Evolutionary conservation across 1,140 invertebrate species (phyloP), one percentile per base, ranked within the genome.

Genomic region (Cataglyphis hispanica): DNA sequence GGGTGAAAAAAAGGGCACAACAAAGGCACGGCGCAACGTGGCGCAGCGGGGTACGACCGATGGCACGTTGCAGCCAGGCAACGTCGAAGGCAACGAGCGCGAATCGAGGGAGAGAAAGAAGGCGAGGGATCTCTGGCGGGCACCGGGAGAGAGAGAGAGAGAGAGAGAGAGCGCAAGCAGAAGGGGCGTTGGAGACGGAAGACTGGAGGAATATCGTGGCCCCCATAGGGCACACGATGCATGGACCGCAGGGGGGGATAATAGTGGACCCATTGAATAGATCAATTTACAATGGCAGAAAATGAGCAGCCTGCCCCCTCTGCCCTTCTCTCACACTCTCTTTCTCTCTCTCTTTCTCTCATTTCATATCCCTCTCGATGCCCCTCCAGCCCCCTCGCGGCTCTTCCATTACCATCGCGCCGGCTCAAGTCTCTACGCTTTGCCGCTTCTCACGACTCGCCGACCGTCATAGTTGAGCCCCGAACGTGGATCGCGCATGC

Each of bases 221-320:
- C 92, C 63, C 92, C 86, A 89, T 90, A 85, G 84, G 85, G 81
- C 84, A 88, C 86, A 87, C 83, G 88, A 86, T 86, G 63, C 84
- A 81, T 66, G 90, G 64, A 89, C 86, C 87, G 61, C 86, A 81
- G 87, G 88, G 86, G 87, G 93, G 88, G 90, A 93, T 93, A 92
- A 93, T 90, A 89, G 87, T 88, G 91, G 92, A 91, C 91, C 93
- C 92, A 93, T 92, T 93, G 91, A 94, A 94, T 93, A 94, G 93
- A 94, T 94, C 94, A 93, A 94, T 94, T 94, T 94, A 94, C 93
- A 94, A 94, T 94, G 93, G 91, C 89, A 91, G 90, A 91, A 94
- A 94, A 94, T 92, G 93, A 94, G 93, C 93, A 94, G 91, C 46
- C 46, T 50, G 46, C 43, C 43, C 53, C 58, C 64, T 27, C 64